A percentile compares a stretch with the other conserved stretches of the same genome.
Conservation (phyloP, 1,140 invertebrate genomes). For the Lepidurus apus region DNA sequence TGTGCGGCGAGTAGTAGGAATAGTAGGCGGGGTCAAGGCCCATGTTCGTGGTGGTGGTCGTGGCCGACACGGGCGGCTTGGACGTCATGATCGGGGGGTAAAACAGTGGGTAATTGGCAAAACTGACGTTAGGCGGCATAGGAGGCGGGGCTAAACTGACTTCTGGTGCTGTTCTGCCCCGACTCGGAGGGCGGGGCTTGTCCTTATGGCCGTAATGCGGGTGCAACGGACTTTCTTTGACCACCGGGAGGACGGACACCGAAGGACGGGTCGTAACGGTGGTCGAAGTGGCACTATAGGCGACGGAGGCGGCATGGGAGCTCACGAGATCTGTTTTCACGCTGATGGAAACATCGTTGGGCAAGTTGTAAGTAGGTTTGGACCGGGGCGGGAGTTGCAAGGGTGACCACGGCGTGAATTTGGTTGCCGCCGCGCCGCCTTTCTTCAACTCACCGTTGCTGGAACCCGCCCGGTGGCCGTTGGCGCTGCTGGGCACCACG, state of each 20-base stretch:
- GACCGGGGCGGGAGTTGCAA: not conserved
- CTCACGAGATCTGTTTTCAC: conserved; percentile 30
- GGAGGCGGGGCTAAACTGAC: not conserved
- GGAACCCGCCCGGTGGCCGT: not conserved
- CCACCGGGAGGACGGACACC: conserved; percentile 30
- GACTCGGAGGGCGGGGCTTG: conserved; percentile 24
- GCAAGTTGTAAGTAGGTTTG: not conserved
- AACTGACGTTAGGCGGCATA: not conserved
- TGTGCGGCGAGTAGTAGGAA: conserved; percentile 29
- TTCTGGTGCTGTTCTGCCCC: conserved; percentile 8
- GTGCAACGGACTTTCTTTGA: conserved; percentile 25
- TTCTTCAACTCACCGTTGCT: not conserved
- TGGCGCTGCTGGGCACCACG: not conserved
- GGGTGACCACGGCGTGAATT: not conserved
- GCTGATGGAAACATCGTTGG: conserved; percentile 30
- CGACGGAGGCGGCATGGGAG: not conserved
- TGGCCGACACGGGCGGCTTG: not conserved
- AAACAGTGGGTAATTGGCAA: conserved; percentile 25
- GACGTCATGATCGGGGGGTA: conserved; percentile 23
- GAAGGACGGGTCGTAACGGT: conserved; percentile 10
- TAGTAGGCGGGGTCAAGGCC: conserved; percentile 25
- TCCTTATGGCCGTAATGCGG: not conserved
- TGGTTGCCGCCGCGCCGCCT: not conserved
- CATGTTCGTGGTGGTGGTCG: not conserved
- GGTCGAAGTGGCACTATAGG: conserved; percentile 8